Conservation (phyloP, 2,888 invertebrate species). For the Ectemnius lituratus region DNA sequence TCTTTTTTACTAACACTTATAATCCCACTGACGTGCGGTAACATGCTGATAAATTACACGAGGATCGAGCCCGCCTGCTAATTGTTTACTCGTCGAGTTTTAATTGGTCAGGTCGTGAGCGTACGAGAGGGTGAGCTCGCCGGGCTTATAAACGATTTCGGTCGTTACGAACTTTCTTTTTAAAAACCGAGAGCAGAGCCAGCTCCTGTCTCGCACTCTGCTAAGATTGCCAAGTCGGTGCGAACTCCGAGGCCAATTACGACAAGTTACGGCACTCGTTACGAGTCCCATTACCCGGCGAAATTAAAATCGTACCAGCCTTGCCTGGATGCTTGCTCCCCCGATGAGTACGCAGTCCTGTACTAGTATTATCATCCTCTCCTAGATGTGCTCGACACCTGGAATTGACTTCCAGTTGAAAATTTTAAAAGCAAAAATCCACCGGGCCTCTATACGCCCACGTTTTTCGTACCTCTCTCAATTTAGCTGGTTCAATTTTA, state of each 20-base stretch:
- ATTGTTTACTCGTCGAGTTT: constrained; percentile 4
- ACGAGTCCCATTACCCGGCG: constrained; percentile 29
- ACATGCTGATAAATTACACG: not conserved
- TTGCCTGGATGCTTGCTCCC: not conserved
- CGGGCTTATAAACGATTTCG: constrained; percentile 1
- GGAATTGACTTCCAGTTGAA: too few species aligned
- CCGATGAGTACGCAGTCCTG: not conserved
- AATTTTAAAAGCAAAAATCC: too few species aligned
- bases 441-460: too few species aligned
- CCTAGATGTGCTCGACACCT: not conserved
- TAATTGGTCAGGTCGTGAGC: not conserved
- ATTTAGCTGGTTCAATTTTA: too few species aligned
- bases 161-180: constrained; percentile 5
- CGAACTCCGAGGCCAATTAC: constrained; percentile 27
- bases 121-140: not conserved
- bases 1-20: too few species aligned
- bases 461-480: too few species aligned
- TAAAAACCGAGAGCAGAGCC: not conserved
- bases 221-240: constrained; percentile 8
- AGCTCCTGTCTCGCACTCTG: not conserved
- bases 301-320: constrained; percentile 23
- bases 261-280: constrained; percentile 25
- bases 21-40: too few species aligned
- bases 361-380: constrained; percentile 4
- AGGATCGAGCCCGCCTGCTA: not conserved